phyloP scores from a whole-genome alignment of 1,140 invertebrate genomes.

The Cherax quadricarinatus region DNA sequence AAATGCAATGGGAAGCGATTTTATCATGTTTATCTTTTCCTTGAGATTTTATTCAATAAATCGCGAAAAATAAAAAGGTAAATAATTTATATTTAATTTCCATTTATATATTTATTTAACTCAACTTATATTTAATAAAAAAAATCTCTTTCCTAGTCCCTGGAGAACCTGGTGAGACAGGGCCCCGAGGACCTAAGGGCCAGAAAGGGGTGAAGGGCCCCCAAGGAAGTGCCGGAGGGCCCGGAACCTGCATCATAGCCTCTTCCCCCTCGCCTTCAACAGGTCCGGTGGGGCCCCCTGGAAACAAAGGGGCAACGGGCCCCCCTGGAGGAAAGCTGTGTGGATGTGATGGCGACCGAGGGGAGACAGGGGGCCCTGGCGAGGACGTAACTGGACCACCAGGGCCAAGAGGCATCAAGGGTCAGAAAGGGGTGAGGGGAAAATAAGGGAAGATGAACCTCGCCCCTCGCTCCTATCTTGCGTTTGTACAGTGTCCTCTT shows the following conservation, averaged over 20 bases:
- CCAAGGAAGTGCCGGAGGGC: conserved; percentile 5
- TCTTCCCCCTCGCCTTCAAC: background rate
- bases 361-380: conserved; percentile 7
- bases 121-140: no score
- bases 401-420: conserved; percentile 40
- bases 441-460: no score
- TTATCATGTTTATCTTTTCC: no score
- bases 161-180: conserved; percentile 3
- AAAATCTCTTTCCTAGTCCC: background rate
- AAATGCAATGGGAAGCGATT: no score
- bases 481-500: no score
- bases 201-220: conserved; percentile 17
- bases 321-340: conserved; percentile 8
- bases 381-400: background rate
- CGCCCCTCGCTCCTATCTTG: no score
- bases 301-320: conserved; percentile 34
- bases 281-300: conserved; percentile 1
- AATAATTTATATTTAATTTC: no score
- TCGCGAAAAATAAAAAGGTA: no score
- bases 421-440: background rate
- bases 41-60: no score
- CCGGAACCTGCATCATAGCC: conserved; percentile 28
- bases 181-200: conserved; percentile 17
- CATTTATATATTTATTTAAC: no score
- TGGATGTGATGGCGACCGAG: conserved; percentile 11